Evolutionary conservation across 2,888 invertebrate genomes (phyloP), one percentile per base, ranked within the genome.

Genomic region (Apamea epomidion): DNA sequence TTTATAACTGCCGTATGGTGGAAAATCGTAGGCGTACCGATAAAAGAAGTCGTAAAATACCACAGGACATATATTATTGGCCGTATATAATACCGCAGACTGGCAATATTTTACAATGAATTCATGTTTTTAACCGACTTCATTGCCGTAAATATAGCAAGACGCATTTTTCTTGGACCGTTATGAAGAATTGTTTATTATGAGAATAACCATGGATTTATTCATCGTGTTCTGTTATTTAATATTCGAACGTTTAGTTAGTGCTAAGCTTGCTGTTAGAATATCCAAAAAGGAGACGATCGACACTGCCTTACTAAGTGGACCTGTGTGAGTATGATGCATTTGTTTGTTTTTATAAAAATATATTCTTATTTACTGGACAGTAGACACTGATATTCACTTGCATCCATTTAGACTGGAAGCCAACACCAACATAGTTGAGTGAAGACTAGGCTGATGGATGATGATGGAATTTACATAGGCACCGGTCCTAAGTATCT

Each of bases 271-370:
- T 45, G 69, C 58, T 54, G 32, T 84, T 60, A 84, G 92, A 84
- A 65, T 94, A 87, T 90, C 86, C 87, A 73, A 94, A 93, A 89
- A 95, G 94, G 82, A 91, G 76, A 87, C 93, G 77, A 90, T 89
- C 60, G 0, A 2, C 0, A 92, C 85, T 81, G 91, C 92, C 65
- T 78, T 90, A 62, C 29, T 4, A 48, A n/a, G 0, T 5, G 92
- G 89, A n/a, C 29, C 87, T 25, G 89, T 92, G 95, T 95, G 82
- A 94, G 95, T 94, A 87, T 48, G 6, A 42, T 37, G 25, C 12
- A 37, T 72, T 42, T 18, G 0, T 45, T 45, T 81, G 3, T 21
- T 29, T 51, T 14, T 51, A 16, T 14, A 10, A 18, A 21, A 14
- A 25, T 29, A 16, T 3, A 12, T 60, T 32, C 3, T 21, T 14